Base-by-base conservation (phyloP, 2,888 invertebrate genomes). In the Caenorhabditis japonica region DNA sequence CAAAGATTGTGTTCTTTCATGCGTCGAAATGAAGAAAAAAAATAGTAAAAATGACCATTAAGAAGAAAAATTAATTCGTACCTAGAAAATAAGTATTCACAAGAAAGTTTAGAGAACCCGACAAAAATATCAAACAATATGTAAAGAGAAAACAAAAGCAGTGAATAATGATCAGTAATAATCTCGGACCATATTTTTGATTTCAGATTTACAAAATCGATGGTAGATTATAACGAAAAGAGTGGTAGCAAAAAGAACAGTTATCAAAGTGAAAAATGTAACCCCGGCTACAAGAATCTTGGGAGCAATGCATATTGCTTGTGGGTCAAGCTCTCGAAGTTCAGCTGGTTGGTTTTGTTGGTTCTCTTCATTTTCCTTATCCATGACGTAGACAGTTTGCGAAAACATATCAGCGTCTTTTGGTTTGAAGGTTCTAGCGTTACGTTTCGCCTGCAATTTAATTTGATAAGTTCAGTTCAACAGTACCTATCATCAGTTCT, bases 361-460 rank as follows among this genome's bases (percentile, higher is more conserved):
- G 19, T 46, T 59, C 10, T 70, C 68, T 25, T 77, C 75, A 17
- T 70, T 81, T 0, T 80, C 80, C 17, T 70, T 68, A 46, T 87
- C 87, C 49, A 87, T 71, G 8, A 87, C 87, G 51, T 84, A 85
- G 23, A 87, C 76, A 4, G 82, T 85, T 69, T 87, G 85, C 0
- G 87, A 87, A 43, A 81, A 78, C 55, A 87, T 81, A 52, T 87
- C 87, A 0, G 81, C 83, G 17, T 83, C 83, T 30, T 75, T 76
- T 27, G 77, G 72, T 21, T 47, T 44, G 49, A 68, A 66, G 3
- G 58, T 58, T 41, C 46, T 36, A 23, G 75, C 59, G 36, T 47
- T 56, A 55, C 76, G 71, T 62, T 75, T 75, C 2, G 58, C 68
- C 69, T 66, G 49, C 5, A 72, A 60, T 33, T 17, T 51, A n/a